Conservation (phyloP, 2,113 vertebrate genomes). For the Dicrurus megarhynchus region DNA sequence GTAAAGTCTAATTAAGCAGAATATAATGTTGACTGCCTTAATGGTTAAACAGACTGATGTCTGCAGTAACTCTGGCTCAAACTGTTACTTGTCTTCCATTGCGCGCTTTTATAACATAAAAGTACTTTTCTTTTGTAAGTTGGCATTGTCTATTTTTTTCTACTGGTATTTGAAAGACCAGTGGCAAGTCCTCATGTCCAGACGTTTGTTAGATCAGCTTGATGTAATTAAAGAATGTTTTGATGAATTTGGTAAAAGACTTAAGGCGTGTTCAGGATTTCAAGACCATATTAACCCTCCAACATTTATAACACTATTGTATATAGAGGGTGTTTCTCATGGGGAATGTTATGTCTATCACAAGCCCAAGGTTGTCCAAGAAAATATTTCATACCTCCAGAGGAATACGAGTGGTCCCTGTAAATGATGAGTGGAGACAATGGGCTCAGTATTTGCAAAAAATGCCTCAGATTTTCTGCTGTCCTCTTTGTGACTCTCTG, state of each 20-base stretch:
- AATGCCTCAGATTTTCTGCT: not conserved
- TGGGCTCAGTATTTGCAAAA: not conserved
- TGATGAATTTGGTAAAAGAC: not conserved
- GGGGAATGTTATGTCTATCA: not conserved
- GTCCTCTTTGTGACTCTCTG: not conserved
- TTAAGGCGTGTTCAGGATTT: not conserved
- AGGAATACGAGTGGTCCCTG: not conserved
- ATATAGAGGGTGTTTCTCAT: not conserved
- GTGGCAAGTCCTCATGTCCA: not conserved
- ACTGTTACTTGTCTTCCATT: not conserved
- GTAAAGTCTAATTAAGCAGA: not conserved
- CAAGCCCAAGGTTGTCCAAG: not conserved
- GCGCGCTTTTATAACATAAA: not conserved
- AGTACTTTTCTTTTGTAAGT: not conserved
- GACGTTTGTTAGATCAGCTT: not conserved
- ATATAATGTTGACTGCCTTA: not conserved
- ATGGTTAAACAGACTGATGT: not conserved
- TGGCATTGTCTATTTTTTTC: not conserved
- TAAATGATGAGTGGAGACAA: not conserved
- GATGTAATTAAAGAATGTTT: not conserved
- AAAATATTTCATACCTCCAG: not conserved
- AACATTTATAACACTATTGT: not conserved
- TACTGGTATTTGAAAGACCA: not conserved
- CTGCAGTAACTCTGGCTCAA: not conserved
- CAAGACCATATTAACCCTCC: not conserved